Conservation (phyloP, 2,113 vertebrate genomes). For the Dicrurus megarhynchus region DNA sequence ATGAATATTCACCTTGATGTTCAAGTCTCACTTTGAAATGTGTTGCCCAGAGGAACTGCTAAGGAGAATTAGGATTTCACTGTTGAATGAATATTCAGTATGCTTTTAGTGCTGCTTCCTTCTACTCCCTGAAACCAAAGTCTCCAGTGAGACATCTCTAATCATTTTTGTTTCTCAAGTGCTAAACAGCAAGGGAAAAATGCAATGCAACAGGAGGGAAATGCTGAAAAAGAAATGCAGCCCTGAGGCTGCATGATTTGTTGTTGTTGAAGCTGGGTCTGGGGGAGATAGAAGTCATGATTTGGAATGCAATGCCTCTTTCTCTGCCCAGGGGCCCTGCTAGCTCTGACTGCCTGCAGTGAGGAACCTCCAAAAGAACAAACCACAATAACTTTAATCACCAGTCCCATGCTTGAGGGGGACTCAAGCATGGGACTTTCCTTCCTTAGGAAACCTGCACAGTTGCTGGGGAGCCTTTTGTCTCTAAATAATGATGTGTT, state of each 20-base stretch:
- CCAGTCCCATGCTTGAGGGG: fast-evolving
- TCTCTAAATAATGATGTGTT: neutral
- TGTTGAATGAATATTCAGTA: slow-evolving; percentile 35
- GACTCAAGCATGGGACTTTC: too few species aligned
- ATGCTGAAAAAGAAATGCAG: neutral
- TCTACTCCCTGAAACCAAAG: neutral
- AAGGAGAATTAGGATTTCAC: slow-evolving; percentile 19
- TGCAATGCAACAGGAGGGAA: neutral
- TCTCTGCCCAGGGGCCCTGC: neutral
- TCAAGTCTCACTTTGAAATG: slow-evolving; percentile 3
- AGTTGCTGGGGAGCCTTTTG: neutral
- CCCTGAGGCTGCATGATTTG: fast-evolving
- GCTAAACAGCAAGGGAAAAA: neutral
- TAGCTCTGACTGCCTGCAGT: neutral
- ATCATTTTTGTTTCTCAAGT: neutral
- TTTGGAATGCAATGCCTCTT: neutral
- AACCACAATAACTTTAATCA: neutral
- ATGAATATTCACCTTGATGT: slow-evolving; percentile 27
- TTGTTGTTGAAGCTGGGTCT: neutral
- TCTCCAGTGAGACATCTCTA: neutral
- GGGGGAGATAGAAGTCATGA: neutral
- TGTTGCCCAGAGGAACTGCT: neutral
- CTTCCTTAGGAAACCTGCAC: neutral
- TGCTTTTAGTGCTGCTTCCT: neutral
- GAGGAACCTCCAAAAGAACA: neutral